Percentiles rank a stretch among this genome's conserved stretches.
Conservation (phyloP, 2,113 vertebrate genomes). For the Pseudopodoces humilis region DNA sequence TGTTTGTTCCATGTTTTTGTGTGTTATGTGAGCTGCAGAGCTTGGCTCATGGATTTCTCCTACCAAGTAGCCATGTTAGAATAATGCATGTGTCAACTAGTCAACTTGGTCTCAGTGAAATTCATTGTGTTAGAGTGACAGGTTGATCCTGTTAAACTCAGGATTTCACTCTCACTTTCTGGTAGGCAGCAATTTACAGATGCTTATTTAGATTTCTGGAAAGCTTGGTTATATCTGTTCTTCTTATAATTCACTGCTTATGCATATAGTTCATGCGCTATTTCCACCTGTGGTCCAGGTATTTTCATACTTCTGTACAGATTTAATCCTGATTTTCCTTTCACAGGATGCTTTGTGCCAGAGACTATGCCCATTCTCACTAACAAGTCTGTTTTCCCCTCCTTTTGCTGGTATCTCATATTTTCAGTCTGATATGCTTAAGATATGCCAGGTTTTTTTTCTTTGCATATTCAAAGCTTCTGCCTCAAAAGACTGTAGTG, state of each 20-base stretch:
- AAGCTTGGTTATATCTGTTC: not conserved
- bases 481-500: not conserved
- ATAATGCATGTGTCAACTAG: not conserved
- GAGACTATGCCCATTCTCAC: not conserved
- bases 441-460: not conserved
- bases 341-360: not conserved
- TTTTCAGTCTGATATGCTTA: not conserved
- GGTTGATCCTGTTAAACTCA: not conserved
- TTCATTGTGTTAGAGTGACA: not conserved
- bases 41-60: not conserved
- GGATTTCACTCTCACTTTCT: not conserved
- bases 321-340: not conserved
- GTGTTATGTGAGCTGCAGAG: accelerated
- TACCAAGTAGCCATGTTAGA: accelerated
- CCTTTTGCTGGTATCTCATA: not conserved
- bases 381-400: not conserved
- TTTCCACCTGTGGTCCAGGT: not conserved
- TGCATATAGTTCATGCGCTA: not conserved
- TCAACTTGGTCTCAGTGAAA: not conserved
- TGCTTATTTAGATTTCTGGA: not conserved
- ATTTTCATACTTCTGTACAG: not conserved
- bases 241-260: not conserved
- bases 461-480: not conserved
- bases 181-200: not conserved
- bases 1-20: not conserved